Conservation (phyloP, 2,797 vertebrate species). For the Myoxocephalus aenaeus region DNA sequence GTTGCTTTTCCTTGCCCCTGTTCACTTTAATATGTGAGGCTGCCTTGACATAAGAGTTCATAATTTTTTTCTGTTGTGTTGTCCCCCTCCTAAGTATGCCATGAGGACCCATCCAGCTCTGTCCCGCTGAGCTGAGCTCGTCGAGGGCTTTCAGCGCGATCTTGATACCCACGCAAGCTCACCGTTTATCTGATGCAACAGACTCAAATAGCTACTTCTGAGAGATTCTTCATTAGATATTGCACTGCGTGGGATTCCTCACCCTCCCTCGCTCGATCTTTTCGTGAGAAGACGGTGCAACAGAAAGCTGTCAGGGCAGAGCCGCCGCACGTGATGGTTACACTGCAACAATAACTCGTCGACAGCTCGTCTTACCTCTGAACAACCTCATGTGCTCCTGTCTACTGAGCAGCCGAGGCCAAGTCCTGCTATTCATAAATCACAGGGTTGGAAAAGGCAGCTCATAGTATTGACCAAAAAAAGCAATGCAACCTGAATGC, state of each 20-base stretch:
- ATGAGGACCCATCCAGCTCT: slow-evolving; percentile 7
- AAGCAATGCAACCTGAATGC: background rate
- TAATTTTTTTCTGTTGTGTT: slow-evolving; percentile 11
- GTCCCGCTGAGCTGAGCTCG: background rate
- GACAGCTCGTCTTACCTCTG: slow-evolving; percentile 74
- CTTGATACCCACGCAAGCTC: slow-evolving; percentile 40
- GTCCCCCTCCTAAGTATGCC: background rate
- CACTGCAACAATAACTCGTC: slow-evolving; percentile 77
- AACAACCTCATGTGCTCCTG: slow-evolving; percentile 56
- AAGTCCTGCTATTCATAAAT: slow-evolving; percentile 27
- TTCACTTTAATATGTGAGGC: slow-evolving; percentile 16
- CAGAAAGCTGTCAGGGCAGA: slow-evolving; percentile 78
- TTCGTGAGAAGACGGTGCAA: slow-evolving; percentile 80
- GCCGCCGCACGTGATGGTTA: slow-evolving; percentile 68
- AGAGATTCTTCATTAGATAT: slow-evolving; percentile 70
- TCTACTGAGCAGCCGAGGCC: slow-evolving; percentile 21
- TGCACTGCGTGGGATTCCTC: slow-evolving; percentile 36
- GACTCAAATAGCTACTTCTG: slow-evolving; percentile 62
- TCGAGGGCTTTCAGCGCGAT: slow-evolving; percentile 26
- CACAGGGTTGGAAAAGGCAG: slow-evolving; percentile 15
- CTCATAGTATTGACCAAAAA: background rate
- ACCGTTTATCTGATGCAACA: slow-evolving; percentile 60
- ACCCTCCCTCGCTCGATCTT: slow-evolving; percentile 66
- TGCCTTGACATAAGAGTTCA: slow-evolving; percentile 6
- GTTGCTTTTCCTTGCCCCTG: background rate